Evolutionary conservation across 2,888 invertebrate genomes (phyloP), one percentile per base, ranked within the genome.

Genomic region (Spodoptera littoralis): DNA sequence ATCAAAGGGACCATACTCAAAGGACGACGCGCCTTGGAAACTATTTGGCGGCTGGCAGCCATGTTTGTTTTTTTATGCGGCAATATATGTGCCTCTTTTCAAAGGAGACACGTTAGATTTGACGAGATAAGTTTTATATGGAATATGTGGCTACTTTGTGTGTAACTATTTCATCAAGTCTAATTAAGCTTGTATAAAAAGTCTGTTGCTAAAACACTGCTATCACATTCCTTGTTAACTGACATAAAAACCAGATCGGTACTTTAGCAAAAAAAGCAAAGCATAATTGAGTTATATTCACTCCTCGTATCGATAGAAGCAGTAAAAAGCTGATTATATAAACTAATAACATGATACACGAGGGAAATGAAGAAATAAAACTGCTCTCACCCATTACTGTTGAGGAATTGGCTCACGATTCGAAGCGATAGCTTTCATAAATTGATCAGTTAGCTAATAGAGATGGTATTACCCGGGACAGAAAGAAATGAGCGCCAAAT

Each of bases 1-100:
- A 70, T 79, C 76, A 83, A 83, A 78, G 72, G 65, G 57, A 71
- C 57, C 54, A 46, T 53, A 69, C 62, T 73, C 72, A 79, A 80
- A 80, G 72, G 70, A 68, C 56, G 51, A 36, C 50, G 59, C 36
- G 36, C 36, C 36, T 53, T 4, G 22, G 60, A 50, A 57, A 49
- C 47, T 54, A 61, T 66, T 68, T 57, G 51, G 42, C n/a, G 45
- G 45, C 36, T 66, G 53, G 59, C 55, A 42, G 22, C 48, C 60
- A 57, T 47, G 24, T 54, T 48, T 50, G 3, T 45, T 57, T 54
- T 45, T 9, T 42, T 12, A 3, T 52, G 57, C 12, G 12, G n/a
- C 0, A 46, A 53, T 36, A 2, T 11, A 18, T 12, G 1, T 36
- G 4, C 4, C 12, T 9, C 5, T n/a, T 36, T 52, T 13, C 2